Conservation (phyloP, 2,113 vertebrate species). For the Marcusenius ussheri region DNA sequence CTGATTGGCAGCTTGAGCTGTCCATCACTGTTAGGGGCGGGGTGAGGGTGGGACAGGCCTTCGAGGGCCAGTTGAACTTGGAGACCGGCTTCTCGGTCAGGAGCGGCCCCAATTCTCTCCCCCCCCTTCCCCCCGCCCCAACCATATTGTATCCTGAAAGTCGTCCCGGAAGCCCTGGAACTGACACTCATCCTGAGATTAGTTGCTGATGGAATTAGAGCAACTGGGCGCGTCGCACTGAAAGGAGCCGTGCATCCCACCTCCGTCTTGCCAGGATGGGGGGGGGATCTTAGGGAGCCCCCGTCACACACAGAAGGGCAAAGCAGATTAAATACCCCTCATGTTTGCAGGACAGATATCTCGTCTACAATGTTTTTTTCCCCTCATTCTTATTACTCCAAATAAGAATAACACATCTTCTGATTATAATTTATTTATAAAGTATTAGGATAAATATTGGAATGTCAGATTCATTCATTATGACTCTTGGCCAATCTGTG, state of each 20-base stretch:
- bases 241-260: not conserved
- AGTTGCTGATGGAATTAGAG: constrained; percentile 22
- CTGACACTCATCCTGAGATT: constrained; percentile 24
- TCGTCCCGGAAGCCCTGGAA: constrained; percentile 31
- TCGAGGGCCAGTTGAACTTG: not conserved
- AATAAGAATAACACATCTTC: not conserved
- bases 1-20: not conserved
- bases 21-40: constrained; percentile 5
- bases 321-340: not conserved
- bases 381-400: not conserved
- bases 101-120: constrained; percentile 22
- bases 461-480: not conserved
- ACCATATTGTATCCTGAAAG: constrained; percentile 44
- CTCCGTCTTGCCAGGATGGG: not conserved
- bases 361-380: not conserved
- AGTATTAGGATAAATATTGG: not conserved
- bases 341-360: not conserved
- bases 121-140: not conserved
- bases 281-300: no score
- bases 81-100: constrained; percentile 13
- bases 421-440: not conserved
- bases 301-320: not conserved
- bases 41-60: not conserved
- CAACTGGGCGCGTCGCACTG: not conserved
- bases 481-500: not conserved